Conservation (phyloP, 2,888 invertebrate species). For the Drosophila seclusa region DNA sequence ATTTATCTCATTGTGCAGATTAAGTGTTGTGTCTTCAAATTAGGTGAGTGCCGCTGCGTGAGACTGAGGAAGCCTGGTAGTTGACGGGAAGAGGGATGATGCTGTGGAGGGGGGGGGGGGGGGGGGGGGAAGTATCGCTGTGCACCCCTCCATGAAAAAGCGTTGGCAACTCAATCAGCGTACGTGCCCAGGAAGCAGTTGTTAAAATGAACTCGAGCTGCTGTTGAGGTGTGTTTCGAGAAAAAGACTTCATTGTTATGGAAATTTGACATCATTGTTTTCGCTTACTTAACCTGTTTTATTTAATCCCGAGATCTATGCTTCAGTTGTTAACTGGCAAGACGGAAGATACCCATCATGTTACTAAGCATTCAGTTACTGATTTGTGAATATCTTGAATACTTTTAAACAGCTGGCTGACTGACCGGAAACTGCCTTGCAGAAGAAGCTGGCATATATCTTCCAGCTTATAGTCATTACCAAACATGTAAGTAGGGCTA, state of each 20-base stretch:
- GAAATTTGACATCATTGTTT: too few relatives aligned
- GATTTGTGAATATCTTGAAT: neutral
- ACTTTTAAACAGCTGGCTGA: too few relatives aligned
- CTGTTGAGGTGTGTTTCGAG: slow-evolving; percentile 22
- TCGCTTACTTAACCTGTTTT: neutral
- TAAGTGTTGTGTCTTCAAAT: slow-evolving; percentile 66
- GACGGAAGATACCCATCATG: neutral
- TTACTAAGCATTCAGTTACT: neutral
- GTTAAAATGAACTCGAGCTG: slow-evolving; percentile 12
- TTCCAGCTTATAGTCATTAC: neutral
- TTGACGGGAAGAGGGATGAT: neutral
- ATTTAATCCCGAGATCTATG: neutral
- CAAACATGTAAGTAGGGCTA: neutral
- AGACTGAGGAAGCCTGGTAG: slow-evolving; percentile 6
- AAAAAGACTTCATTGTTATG: slow-evolving; percentile 1
- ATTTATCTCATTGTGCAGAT: slow-evolving; percentile 73
- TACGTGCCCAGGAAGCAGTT: slow-evolving; percentile 34
- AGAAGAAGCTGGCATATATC: neutral
- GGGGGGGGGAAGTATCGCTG: neutral
- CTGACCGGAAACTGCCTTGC: neutral
- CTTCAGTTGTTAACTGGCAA: neutral
- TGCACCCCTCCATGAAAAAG: neutral
- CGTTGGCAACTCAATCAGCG: slow-evolving; percentile 43
- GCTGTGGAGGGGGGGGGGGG: neutral
- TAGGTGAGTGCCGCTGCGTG: slow-evolving; percentile 69